Conservation (phyloP, 2,113 vertebrate genomes). For the Embiotoca jacksoni region DNA sequence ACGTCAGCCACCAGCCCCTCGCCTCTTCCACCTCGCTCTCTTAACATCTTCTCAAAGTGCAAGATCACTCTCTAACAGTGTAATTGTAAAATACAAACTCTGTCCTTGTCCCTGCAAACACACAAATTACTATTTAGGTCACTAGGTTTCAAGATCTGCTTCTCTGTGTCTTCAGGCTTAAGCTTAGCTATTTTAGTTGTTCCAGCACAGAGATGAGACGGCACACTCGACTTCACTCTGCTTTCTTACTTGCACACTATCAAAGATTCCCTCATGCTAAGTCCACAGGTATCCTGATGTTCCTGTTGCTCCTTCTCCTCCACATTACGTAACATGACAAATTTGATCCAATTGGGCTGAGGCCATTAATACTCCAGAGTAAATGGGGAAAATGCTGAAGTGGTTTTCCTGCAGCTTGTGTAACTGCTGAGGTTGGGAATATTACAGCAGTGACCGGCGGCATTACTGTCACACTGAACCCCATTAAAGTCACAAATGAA, state of each 20-base stretch:
- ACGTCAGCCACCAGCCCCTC: constrained; percentile 30
- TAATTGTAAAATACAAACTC: constrained; percentile 17
- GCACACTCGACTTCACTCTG: background rate
- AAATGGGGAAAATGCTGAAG: constrained; percentile 17
- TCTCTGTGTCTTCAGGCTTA: background rate
- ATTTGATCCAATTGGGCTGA: constrained; percentile 11
- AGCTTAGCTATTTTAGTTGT: background rate
- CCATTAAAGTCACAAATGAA: constrained; percentile 49
- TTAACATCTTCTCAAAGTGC: constrained; percentile 12
- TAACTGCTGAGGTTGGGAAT: constrained; percentile 42
- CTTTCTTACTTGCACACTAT: background rate
- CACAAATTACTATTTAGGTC: constrained; percentile 9
- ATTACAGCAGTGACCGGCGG: constrained; percentile 37
- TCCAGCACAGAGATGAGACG: background rate
- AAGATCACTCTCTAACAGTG: background rate
- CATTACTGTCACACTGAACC: constrained; percentile 26
- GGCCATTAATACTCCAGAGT: background rate
- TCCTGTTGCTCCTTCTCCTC: background rate
- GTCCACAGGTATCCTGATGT: background rate
- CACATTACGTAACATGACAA: constrained; percentile 15
- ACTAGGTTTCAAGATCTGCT: background rate
- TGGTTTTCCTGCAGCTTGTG: constrained; percentile 34
- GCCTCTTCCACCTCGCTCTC: background rate
- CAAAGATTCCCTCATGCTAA: constrained; percentile 4
- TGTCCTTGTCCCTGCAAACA: background rate